Conservation (phyloP, 2,888 invertebrate genomes). For the Dynastes tityus region DNA sequence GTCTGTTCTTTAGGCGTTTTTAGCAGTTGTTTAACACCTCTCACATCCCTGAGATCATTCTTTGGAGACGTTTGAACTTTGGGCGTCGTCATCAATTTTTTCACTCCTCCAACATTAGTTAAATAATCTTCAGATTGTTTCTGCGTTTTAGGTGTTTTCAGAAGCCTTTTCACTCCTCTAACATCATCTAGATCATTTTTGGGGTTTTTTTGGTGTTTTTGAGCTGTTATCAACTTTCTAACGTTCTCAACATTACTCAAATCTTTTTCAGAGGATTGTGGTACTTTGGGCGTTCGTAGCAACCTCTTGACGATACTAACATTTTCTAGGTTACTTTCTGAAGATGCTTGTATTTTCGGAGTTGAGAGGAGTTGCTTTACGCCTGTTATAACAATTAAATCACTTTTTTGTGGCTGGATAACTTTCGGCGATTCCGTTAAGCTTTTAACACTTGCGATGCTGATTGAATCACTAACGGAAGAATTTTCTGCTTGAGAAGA, state of each 20-base stretch:
- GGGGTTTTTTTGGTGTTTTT: too few species aligned
- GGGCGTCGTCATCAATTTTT: too few species aligned
- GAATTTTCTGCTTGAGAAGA: constrained; percentile 61
- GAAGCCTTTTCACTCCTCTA: too few species aligned
- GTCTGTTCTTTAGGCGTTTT: constrained; percentile 54
- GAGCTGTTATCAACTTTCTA: too few species aligned
- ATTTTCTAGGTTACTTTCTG: too few species aligned
- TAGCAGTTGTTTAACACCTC: constrained; percentile 63
- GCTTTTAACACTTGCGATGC: too few species aligned
- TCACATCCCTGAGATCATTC: constrained; percentile 67
- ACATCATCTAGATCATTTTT: too few species aligned
- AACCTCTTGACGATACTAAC: background rate
- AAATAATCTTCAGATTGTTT: too few species aligned
- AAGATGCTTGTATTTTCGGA: constrained; percentile 40
- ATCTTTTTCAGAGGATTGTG: constrained; percentile 65
- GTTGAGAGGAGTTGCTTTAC: constrained; percentile 59
- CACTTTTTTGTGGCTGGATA: constrained; percentile 54
- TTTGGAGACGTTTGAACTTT: constrained; percentile 61
- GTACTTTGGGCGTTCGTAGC: constrained; percentile 48
- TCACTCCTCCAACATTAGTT: too few species aligned
- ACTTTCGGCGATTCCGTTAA: too few species aligned
- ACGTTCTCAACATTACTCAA: constrained; percentile 54
- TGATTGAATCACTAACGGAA: background rate
- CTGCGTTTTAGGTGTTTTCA: too few species aligned
- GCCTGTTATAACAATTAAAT: constrained; percentile 58